Conservation (phyloP, 2,113 vertebrate genomes). For the Rhipidura dahli region DNA sequence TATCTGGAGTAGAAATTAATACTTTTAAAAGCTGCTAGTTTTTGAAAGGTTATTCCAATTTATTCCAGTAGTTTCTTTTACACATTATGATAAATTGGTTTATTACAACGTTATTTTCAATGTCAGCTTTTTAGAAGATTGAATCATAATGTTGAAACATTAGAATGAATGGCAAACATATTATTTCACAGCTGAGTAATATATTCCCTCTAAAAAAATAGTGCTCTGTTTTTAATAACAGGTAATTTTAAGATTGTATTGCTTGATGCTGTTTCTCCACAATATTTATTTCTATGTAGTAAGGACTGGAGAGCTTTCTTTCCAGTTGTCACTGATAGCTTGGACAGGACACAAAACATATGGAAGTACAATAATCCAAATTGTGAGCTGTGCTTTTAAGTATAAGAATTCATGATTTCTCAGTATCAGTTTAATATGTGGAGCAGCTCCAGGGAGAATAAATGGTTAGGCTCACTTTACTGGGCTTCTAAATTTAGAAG, state of each 20-base stretch:
- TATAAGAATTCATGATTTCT: conserved; percentile 56
- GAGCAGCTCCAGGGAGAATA: conserved; percentile 52
- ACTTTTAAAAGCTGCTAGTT: conserved; percentile 89
- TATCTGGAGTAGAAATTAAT: conserved; percentile 91
- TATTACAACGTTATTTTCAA: conserved; percentile 79
- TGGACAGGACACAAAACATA: conserved; percentile 54
- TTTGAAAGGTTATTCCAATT: conserved; percentile 88
- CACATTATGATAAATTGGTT: conserved; percentile 82
- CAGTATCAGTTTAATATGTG: conserved; percentile 60
- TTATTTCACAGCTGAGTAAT: conserved; percentile 72
- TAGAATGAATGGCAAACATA: conserved; percentile 76
- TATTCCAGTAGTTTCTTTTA: conserved; percentile 79
- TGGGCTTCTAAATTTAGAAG: conserved; percentile 35
- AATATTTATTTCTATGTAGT: conserved; percentile 67
- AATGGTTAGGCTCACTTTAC: conserved; percentile 27
- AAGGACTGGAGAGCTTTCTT: conserved; percentile 41
- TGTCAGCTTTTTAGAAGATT: conserved; percentile 80
- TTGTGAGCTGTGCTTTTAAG: conserved; percentile 44
- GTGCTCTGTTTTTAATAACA: conserved; percentile 75
- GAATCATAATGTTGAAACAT: conserved; percentile 75
- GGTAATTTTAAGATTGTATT: conserved; percentile 75
- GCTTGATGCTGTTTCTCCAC: conserved; percentile 64
- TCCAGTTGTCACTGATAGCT: conserved; percentile 49
- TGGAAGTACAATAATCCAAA: conserved; percentile 47
- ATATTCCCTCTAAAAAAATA: conserved; percentile 67